Conservation (phyloP, 2,113 vertebrate species). For the Anseranas semipalmata region DNA sequence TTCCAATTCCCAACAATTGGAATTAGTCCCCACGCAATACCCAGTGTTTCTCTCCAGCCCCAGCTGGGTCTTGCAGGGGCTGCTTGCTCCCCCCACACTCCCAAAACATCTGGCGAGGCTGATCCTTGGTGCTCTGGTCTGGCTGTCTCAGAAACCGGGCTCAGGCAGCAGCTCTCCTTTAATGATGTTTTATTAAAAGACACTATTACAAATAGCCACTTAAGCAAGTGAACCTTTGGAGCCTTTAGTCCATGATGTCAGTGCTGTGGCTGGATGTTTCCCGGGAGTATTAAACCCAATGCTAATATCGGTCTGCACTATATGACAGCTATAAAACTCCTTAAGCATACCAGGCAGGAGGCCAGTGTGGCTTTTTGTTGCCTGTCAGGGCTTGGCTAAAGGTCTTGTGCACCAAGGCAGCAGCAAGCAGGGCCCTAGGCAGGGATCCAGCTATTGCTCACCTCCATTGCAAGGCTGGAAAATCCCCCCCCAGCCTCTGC, state of each 20-base stretch:
- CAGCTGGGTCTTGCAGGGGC: neutral
- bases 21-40: fast-evolving
- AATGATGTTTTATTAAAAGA: conserved; percentile 69
- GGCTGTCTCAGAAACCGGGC: neutral
- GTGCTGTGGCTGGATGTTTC: conserved; percentile 52
- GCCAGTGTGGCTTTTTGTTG: conserved; percentile 47
- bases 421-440: neutral
- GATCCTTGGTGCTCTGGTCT: neutral
- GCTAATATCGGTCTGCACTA: conserved; percentile 53
- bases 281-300: conserved; percentile 48
- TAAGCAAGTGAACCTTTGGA: conserved; percentile 60
- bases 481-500: neutral
- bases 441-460: neutral
- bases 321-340: conserved; percentile 64
- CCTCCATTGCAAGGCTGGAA: neutral
- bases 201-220: conserved; percentile 63
- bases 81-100: neutral
- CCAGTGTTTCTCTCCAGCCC: neutral
- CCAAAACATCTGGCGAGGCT: fast-evolving
- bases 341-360: conserved; percentile 29
- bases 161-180: conserved; percentile 21
- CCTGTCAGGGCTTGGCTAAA: conserved; percentile 35
- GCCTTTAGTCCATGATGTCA: conserved; percentile 61
- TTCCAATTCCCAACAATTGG: neutral
- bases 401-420: neutral